Evolutionary conservation across 2,113 vertebrate genomes (phyloP).

Genomic region (Callipepla squamata): DNA sequence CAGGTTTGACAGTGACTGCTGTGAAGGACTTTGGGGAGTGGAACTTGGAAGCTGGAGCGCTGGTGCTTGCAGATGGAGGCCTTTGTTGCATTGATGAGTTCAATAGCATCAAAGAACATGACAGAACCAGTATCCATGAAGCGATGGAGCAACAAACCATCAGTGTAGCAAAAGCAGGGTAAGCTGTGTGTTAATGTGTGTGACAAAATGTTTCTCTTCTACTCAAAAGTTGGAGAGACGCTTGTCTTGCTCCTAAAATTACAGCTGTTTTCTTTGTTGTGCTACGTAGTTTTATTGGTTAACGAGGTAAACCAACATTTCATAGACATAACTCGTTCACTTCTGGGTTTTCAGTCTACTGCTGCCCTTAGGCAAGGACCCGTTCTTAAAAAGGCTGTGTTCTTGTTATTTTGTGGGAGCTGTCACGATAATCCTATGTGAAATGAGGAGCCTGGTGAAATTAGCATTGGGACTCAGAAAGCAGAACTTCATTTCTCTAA

Average conservation of each 20-base stretch:
- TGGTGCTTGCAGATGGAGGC: constrained; percentile 94
- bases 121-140: constrained; percentile 96
- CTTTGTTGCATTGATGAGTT: constrained; percentile 98
- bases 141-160: constrained; percentile 99
- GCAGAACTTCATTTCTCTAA: neutral
- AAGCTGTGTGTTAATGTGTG: neutral
- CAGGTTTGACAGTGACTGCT: constrained; percentile 85
- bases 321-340: neutral
- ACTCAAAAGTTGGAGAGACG: neutral
- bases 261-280: neutral
- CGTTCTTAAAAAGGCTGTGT: neutral
- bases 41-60: constrained; percentile 87
- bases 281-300: neutral
- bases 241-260: neutral
- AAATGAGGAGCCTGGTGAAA: neutral
- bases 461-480: neutral
- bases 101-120: constrained; percentile 96
- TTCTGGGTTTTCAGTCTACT: neutral
- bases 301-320: neutral
- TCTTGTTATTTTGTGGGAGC: neutral
- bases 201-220: neutral
- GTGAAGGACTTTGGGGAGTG: constrained; percentile 86
- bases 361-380: neutral
- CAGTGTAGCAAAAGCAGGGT: constrained; percentile 97
- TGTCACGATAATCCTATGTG: neutral